A percentile compares a stretch with the other conserved stretches of the same genome.
These are phyloP conservation scores for Coronaproctus castanopsis DNA, from an alignment of 2,888 invertebrate species.

Conservation along the genomic window DNA sequence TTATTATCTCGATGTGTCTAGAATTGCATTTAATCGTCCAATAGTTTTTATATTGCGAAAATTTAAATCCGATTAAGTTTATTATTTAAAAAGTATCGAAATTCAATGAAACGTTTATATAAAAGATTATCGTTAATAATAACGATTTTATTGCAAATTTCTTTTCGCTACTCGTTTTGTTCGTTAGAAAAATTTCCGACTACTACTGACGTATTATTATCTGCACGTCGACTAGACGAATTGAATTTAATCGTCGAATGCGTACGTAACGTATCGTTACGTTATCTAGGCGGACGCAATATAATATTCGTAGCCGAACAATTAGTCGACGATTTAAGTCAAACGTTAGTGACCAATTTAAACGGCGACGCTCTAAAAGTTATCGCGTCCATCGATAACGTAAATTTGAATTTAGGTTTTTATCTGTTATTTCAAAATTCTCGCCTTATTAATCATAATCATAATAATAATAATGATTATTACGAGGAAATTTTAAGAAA, in stretches of 20 bases:
- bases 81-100: too few species aligned
- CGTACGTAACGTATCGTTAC: slow-evolving; percentile 5
- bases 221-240: slow-evolving; percentile 51
- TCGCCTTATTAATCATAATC: neutral
- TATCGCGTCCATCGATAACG: slow-evolving; percentile 3
- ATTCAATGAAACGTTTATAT: too few species aligned
- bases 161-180: too few species aligned
- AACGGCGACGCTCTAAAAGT: slow-evolving; percentile 2
- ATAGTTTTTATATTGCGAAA: too few species aligned
- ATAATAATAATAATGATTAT: neutral
- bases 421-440: neutral
- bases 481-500: slow-evolving; percentile 7
- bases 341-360: neutral
- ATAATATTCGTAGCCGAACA: slow-evolving; percentile 9
- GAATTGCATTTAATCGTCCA: too few species aligned
- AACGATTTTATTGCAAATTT: too few species aligned
- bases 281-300: slow-evolving; percentile 5
- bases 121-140: too few species aligned
- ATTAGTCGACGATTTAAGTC: slow-evolving; percentile 5
- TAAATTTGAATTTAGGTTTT: slow-evolving; percentile 5
- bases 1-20: too few species aligned
- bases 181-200: too few species aligned
- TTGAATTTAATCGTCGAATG: slow-evolving; percentile 4
- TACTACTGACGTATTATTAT: slow-evolving; percentile 63
- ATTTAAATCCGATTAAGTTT: too few species aligned